Base-by-base conservation (phyloP, 2,113 vertebrate genomes). In the Corynorhinus townsendii region DNA sequence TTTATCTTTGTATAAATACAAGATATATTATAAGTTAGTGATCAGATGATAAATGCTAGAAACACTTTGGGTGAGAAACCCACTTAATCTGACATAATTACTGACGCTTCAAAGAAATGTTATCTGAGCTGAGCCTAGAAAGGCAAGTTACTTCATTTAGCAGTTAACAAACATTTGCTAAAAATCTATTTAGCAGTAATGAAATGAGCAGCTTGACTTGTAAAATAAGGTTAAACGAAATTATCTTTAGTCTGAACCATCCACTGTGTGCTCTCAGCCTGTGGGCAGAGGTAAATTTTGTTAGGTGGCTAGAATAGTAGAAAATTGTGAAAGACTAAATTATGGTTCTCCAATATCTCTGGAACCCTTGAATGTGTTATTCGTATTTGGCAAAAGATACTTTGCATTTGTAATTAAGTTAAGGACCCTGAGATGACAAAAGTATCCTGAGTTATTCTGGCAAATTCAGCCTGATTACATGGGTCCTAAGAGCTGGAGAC, bases 161-260 rank as follows among this genome's bases (percentile, higher is more conserved):
- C 4, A 86, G 22, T 91, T 86, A 93, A 93, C 26, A 90, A 88
- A 56, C 43, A 82, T 72, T 91, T 75, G 22, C n/a, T 89, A 79
- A 95, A 91, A 77, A 7, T 38, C 17, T 56, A 20, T 9, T 3
- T 77, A 26, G 40, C 2, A 56, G 11, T 47, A 77, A 17, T 35
- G 45, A 88, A n/a, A 54, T 20, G 79, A 35, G 43, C 35, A 11
- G 7, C 9, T 6, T 64, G 33, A 66, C 6, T 66, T 81, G 22
- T 88, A 93, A 90, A 77, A 87, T n/a, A 10, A 4, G 28, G 7
- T 59, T 88, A 49, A 68, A 76, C 5, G 62, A 33, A 88, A 62
- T 71, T 26, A 66, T 71, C 12, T 49, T 56, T 33, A n/a, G 7
- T 77, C 26, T 89, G 62, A 89, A 91, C 15, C 7, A 77, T 10